Conservation (phyloP, 2,113 vertebrate species). For the Camelus dromedarius region DNA sequence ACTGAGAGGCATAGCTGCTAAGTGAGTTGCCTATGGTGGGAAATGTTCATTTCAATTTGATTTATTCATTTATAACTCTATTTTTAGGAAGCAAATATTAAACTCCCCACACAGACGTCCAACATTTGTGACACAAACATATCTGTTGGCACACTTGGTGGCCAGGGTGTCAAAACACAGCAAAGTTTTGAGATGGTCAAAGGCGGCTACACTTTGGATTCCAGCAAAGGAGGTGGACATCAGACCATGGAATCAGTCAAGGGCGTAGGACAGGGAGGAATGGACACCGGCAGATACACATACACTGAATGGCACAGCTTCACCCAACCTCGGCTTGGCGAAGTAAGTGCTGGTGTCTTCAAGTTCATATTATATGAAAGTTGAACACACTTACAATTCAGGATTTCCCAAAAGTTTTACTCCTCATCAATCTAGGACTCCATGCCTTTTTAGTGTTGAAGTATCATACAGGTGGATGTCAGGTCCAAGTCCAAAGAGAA, state of each 20-base stretch:
- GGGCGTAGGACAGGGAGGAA: constrained; percentile 75
- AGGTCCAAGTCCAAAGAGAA: neutral
- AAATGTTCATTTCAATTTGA: neutral
- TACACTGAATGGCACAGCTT: constrained; percentile 91
- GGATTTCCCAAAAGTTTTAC: neutral
- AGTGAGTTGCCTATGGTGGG: neutral
- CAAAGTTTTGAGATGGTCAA: constrained; percentile 87
- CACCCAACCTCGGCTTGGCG: constrained; percentile 88
- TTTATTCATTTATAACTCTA: neutral
- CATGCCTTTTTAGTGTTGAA: neutral
- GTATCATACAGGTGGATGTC: neutral
- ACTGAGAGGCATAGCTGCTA: neutral
- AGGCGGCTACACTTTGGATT: constrained; percentile 85
- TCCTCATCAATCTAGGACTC: neutral
- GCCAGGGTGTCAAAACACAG: constrained; percentile 86
- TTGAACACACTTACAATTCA: neutral
- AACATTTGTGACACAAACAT: constrained; percentile 77
- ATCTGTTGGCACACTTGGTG: constrained; percentile 73
- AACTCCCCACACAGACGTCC: constrained; percentile 85
- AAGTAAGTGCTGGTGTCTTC: constrained; percentile 85
- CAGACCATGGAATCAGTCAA: constrained; percentile 86
- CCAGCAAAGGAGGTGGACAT: constrained; percentile 83
- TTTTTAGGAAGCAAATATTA: constrained; percentile 88
- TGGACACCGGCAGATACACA: constrained; percentile 84
- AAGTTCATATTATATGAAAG: neutral